phyloP scores from a whole-genome alignment of 2,797 vertebrate genomes.

The Alcedo quadribrachys region DNA sequence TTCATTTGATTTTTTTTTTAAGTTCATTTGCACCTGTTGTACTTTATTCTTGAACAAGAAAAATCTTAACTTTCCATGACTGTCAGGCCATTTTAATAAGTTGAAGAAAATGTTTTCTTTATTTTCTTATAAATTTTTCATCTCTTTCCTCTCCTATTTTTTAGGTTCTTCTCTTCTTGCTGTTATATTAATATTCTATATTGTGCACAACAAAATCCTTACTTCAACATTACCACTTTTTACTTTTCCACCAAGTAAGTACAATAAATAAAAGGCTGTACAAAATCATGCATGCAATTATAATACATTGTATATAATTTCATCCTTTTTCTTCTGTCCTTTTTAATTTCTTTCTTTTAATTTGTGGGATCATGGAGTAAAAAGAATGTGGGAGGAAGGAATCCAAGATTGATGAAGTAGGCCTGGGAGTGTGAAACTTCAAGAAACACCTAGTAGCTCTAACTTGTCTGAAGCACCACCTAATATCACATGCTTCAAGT shows the following conservation, averaged over 20 bases:
- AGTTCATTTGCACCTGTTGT: constrained; percentile 49
- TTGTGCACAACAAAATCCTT: constrained; percentile 10
- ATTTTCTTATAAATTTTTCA: constrained; percentile 68
- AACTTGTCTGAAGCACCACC: not conserved
- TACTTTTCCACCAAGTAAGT: not conserved
- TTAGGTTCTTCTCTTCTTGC: constrained; percentile 14
- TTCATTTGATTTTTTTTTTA: constrained; percentile 8
- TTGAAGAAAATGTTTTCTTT: constrained; percentile 50
- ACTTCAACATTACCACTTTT: not conserved
- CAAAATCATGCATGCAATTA: not conserved
- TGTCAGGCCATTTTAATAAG: constrained; percentile 56
- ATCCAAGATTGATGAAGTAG: not conserved
- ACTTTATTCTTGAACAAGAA: constrained; percentile 43
- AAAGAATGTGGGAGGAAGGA: not conserved
- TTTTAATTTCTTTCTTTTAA: not conserved
- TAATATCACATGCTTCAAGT: not conserved
- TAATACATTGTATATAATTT: not conserved
- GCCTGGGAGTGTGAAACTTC: not conserved
- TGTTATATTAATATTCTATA: not conserved
- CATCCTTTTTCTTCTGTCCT: not conserved
- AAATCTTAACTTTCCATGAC: constrained; percentile 36
- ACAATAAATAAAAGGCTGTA: not conserved
- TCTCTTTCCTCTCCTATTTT: constrained; percentile 1
- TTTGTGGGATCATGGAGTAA: not conserved
- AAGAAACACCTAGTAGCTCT: not conserved